Percentiles rank a stretch among this genome's conserved stretches.
Evolutionary conservation across 2,888 invertebrate species (phyloP).

Genomic region (Tetragnatha montana): DNA sequence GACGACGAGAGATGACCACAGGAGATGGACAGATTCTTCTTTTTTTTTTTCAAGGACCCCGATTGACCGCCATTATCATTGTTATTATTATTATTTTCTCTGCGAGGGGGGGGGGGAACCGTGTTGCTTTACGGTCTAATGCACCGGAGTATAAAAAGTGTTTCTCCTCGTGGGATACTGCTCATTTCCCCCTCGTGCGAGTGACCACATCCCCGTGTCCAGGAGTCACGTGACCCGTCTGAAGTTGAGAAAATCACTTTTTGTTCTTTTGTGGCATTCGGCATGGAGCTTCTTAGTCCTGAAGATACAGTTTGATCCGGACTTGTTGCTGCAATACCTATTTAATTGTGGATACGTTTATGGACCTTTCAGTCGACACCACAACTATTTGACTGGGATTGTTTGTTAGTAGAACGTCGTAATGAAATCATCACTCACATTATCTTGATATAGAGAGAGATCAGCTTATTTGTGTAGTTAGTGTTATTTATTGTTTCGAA

Average conservation of each 20-base stretch:
- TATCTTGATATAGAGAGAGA: conserved; percentile 16
- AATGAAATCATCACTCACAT: not conserved
- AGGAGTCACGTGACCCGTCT: conserved; percentile 29
- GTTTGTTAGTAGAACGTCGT: too few species aligned
- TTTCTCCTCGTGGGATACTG: conserved; percentile 48
- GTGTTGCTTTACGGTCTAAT: conserved; percentile 48
- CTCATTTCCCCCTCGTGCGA: conserved; percentile 34
- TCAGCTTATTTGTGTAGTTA: not conserved
- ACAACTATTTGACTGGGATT: not conserved
- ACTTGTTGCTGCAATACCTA: not conserved
- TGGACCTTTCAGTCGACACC: not conserved
- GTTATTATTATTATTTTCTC: too few species aligned
- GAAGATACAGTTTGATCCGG: not conserved
- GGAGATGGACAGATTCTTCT: conserved; percentile 20
- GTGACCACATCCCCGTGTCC: conserved; percentile 16
- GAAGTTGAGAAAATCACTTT: not conserved
- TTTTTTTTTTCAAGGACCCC: conserved; percentile 14
- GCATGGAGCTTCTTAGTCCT: too few species aligned
- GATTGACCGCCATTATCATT: not conserved
- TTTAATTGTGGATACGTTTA: not conserved
- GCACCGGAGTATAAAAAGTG: conserved; percentile 62
- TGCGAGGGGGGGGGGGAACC: conserved; percentile 8
- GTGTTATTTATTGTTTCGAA: not conserved
- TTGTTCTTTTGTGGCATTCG: not conserved
- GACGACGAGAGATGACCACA: conserved; percentile 11